A percentile compares a stretch with the other conserved stretches of the same genome.
These are phyloP conservation scores for Ctena decussata DNA, from an alignment of 2,888 invertebrate genomes.

Conservation along the genomic window DNA sequence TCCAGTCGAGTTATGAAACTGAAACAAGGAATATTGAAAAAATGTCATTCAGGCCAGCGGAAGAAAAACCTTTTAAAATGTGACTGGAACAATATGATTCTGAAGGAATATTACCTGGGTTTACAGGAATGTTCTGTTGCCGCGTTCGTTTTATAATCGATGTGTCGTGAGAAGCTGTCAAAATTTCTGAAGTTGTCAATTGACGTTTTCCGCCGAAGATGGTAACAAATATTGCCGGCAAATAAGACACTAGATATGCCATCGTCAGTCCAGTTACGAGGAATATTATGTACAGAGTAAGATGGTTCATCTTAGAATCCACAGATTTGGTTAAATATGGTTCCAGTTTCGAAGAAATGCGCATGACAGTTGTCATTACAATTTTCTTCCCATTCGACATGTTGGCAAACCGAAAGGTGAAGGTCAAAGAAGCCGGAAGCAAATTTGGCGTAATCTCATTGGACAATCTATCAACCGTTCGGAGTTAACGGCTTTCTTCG, in stretches of 20 bases:
- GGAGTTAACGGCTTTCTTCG: too few relatives aligned
- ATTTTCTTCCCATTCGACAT: conserved; percentile 57
- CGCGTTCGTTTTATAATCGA: conserved; percentile 66
- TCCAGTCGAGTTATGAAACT: too few relatives aligned
- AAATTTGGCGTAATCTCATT: too few relatives aligned
- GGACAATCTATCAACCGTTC: too few relatives aligned
- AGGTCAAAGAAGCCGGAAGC: conserved; percentile 58
- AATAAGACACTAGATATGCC: conserved; percentile 63
- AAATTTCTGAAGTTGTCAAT: conserved; percentile 37
- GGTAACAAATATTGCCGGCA: conserved; percentile 53
- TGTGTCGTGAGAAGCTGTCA: conserved; percentile 50
- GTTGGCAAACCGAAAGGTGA: conserved; percentile 44
- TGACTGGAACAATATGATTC: too few relatives aligned
- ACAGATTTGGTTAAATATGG: conserved; percentile 31
- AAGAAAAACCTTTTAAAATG: too few relatives aligned
- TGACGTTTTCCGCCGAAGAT: conserved; percentile 53
- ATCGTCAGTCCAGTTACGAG: conserved; percentile 61
- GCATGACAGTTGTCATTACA: conserved; percentile 49
- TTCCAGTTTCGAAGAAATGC: conserved; percentile 41
- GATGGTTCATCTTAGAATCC: conserved; percentile 56
- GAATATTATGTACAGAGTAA: conserved; percentile 53
- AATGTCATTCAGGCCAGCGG: too few relatives aligned
- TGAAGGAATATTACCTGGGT: conserved; percentile 57
- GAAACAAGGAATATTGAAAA: too few relatives aligned
- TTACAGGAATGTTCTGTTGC: conserved; percentile 66